These are phyloP conservation scores for Epinephelus cyanopodus DNA, from an alignment of 2,113 vertebrate species.

Conservation along the genomic window DNA sequence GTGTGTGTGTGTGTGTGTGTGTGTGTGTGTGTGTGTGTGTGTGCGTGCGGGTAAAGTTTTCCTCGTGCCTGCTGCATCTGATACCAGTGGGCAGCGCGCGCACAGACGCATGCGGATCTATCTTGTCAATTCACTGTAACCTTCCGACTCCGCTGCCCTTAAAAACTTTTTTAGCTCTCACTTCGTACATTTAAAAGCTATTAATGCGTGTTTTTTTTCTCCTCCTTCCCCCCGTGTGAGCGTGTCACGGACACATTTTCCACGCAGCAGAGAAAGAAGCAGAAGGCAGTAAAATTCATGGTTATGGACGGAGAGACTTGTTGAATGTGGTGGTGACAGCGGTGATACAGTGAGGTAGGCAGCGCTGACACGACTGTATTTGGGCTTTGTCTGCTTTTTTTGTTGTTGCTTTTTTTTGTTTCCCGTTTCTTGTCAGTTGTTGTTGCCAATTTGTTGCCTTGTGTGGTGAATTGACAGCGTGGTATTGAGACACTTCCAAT, in stretches of 20 bases:
- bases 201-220: neutral
- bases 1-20: neutral
- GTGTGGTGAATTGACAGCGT: slow-evolving; percentile 39
- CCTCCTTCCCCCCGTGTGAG: no score
- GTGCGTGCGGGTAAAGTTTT: neutral
- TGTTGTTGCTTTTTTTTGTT: neutral
- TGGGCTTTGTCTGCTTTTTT: neutral
- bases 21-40: neutral
- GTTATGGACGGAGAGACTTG: slow-evolving; percentile 54
- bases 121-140: slow-evolving; percentile 39
- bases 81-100: slow-evolving; percentile 35
- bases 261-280: neutral
- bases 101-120: slow-evolving; percentile 28
- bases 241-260: neutral
- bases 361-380: neutral
- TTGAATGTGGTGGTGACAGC: slow-evolving; percentile 61
- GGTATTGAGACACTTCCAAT: slow-evolving; percentile 39
- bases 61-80: slow-evolving; percentile 41
- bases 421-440: fast-evolving
- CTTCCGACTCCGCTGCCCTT: slow-evolving; percentile 28
- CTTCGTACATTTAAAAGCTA: neutral
- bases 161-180: slow-evolving; percentile 4
- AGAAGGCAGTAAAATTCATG: neutral
- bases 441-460: neutral
- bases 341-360: slow-evolving; percentile 31